Evolutionary conservation across 2,888 invertebrate genomes (phyloP).

Genomic region (Resseliella maxima): DNA sequence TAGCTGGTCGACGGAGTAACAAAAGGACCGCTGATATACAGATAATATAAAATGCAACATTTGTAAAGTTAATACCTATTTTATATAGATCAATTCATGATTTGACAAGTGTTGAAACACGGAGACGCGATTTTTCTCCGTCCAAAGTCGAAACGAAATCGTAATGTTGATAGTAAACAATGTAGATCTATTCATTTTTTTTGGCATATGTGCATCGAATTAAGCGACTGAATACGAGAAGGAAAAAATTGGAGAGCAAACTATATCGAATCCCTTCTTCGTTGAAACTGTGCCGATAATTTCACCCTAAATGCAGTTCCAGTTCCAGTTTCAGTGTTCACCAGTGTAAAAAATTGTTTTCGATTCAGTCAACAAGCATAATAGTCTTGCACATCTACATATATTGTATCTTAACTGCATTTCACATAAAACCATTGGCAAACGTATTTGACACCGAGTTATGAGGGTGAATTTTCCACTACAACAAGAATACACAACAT

Average conservation of each 20-base stretch:
- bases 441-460: neutral
- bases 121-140: neutral
- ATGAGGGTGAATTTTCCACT: neutral
- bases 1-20: neutral
- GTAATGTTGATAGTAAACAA: conserved; percentile 27
- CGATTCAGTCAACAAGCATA: conserved; percentile 49
- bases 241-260: too few species aligned
- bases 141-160: neutral
- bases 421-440: neutral
- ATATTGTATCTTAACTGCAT: conserved; percentile 17
- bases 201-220: conserved; percentile 51
- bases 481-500: neutral
- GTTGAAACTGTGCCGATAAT: neutral
- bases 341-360: conserved; percentile 41
- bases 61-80: conserved; percentile 50
- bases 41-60: conserved; percentile 5
- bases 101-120: conserved; percentile 9
- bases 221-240: conserved; percentile 10
- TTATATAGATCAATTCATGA: conserved; percentile 36
- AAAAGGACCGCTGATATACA: neutral
- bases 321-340: neutral
- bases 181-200: neutral
- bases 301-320: conserved; percentile 1
- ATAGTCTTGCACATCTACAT: conserved; percentile 14
- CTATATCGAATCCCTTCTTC: neutral